A percentile compares a stretch with the other conserved stretches of the same genome.
phyloP scores from a whole-genome alignment of 2,797 vertebrate genomes.

The Sebastes trivittatus region DNA sequence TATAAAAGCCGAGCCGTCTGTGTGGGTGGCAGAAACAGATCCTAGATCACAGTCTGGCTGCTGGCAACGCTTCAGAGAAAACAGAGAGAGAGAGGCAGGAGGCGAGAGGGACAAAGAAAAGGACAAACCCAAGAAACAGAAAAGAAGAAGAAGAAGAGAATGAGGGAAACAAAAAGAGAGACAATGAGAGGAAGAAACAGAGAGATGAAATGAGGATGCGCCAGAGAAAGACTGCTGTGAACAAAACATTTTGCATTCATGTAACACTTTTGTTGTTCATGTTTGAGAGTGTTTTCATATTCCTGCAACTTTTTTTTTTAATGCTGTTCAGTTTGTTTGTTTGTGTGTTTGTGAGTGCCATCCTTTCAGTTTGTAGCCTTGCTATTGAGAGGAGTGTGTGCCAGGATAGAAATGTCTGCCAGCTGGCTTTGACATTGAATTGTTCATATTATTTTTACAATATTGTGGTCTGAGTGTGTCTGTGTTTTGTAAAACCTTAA shows the following conservation, averaged over 20 bases:
- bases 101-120: slow-evolving; percentile 1
- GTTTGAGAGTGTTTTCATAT: background rate
- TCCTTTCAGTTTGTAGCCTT: background rate
- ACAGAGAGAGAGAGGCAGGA: slow-evolving; percentile 3
- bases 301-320: background rate
- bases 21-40: slow-evolving; percentile 69
- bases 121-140: slow-evolving; percentile 3
- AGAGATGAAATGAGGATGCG: slow-evolving; percentile 1
- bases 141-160: background rate
- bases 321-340: background rate
- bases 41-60: slow-evolving; percentile 72
- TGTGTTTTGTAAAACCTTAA: too few species aligned
- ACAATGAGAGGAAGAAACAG: background rate
- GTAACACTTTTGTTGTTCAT: background rate
- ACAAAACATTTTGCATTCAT: slow-evolving; percentile 18
- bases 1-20: slow-evolving; percentile 72
- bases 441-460: background rate
- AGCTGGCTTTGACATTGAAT: background rate
- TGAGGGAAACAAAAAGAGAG: background rate
- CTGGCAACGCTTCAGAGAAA: slow-evolving; percentile 66
- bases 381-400: background rate
- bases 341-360: background rate
- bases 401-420: background rate
- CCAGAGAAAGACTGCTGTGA: slow-evolving; percentile 11
- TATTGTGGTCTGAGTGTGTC: background rate